These are phyloP conservation scores for Microtus oregoni DNA, from an alignment of 2,113 vertebrate genomes.

Conservation along the genomic window DNA sequence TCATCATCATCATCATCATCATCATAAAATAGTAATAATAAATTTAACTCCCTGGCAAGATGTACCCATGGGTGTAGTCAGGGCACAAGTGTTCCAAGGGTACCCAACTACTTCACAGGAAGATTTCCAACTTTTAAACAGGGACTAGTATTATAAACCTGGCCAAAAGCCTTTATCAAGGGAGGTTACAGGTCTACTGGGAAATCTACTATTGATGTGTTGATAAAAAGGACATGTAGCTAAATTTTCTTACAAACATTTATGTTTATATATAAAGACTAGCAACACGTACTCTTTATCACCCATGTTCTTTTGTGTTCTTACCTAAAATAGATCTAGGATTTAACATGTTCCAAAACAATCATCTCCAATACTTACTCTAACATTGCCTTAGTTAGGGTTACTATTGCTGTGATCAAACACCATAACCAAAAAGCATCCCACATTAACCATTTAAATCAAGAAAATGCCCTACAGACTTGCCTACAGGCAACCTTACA, in stretches of 20 bases:
- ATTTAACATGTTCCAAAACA: conserved; percentile 15
- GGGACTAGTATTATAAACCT: not conserved
- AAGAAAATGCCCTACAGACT: not conserved
- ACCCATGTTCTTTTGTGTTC: not conserved
- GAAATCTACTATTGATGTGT: not conserved
- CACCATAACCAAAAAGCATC: not conserved
- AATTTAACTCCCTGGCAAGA: not conserved
- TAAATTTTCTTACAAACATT: not conserved
- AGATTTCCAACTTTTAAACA: not conserved
- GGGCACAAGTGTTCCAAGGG: not conserved
- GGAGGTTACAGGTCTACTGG: not conserved
- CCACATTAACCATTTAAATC: not conserved
- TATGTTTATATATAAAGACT: not conserved
- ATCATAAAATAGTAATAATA: not conserved
- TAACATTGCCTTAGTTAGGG: not conserved
- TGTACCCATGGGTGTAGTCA: too few species aligned
- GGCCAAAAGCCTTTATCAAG: not conserved
- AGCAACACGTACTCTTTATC: not conserved
- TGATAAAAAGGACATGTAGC: not conserved
- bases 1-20: too few species aligned
- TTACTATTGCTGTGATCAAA: not conserved
- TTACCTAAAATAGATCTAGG: not conserved
- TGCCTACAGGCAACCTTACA: not conserved
- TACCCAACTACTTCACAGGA: not conserved
- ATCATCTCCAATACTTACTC: conserved; percentile 14